A percentile compares a stretch with the other conserved stretches of the same genome.
These are phyloP conservation scores for Percopsis omiscomaycus DNA, from an alignment of 2,797 vertebrate species.

Conservation along the genomic window DNA sequence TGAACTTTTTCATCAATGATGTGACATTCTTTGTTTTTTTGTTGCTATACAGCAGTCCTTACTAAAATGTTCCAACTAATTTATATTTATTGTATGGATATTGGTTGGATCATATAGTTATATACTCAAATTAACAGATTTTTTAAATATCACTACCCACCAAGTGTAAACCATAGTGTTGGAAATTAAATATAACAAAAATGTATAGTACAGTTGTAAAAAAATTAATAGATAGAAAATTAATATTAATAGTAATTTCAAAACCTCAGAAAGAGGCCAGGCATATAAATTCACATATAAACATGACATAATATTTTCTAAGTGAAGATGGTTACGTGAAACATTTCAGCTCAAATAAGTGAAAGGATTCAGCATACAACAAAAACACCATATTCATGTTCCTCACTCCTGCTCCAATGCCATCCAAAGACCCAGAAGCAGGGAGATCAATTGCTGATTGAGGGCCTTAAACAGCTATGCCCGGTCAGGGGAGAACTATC, in stretches of 20 bases:
- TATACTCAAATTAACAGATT: slow-evolving; percentile 2
- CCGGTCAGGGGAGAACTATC: slow-evolving; percentile 17
- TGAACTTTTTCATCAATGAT: not conserved
- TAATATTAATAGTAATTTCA: slow-evolving; percentile 9
- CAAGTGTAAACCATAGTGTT: not conserved
- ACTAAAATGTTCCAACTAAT: slow-evolving; percentile 13
- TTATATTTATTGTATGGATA: too few species aligned
- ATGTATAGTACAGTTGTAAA: too few species aligned
- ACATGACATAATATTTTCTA: not conserved
- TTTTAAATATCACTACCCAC: slow-evolving; percentile 9
- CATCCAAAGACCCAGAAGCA: slow-evolving; percentile 27
- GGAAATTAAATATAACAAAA: not conserved
- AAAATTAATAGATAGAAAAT: not conserved
- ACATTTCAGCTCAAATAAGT: slow-evolving; percentile 24
- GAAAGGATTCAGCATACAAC: slow-evolving; percentile 28
- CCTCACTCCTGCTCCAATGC: slow-evolving; percentile 23
- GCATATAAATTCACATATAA: not conserved
- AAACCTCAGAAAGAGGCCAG: not conserved
- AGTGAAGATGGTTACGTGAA: slow-evolving; percentile 4
- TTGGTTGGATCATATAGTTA: too few species aligned
- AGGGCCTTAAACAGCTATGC: slow-evolving; percentile 17
- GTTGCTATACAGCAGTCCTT: slow-evolving; percentile 12
- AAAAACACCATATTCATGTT: slow-evolving; percentile 46
- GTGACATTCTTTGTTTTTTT: not conserved
- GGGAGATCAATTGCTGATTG: slow-evolving; percentile 31